Percentiles rank a stretch among this genome's conserved stretches.
These are phyloP conservation scores for Centroberyx gerrardi DNA, from an alignment of 2,797 vertebrate species.

Conservation along the genomic window DNA sequence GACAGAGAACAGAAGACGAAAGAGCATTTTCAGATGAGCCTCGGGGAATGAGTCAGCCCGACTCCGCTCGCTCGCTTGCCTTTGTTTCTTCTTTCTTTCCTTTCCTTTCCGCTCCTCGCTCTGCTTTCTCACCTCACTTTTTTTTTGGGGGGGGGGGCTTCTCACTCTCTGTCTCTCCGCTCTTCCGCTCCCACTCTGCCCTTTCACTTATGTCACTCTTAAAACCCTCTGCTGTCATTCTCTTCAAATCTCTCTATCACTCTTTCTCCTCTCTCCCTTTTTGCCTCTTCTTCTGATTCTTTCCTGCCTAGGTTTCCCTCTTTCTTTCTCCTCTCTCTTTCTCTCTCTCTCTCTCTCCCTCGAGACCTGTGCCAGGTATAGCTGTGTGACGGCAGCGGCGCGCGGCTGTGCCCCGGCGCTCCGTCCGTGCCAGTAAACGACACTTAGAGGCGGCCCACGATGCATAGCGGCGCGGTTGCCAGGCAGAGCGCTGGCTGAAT, in stretches of 20 bases:
- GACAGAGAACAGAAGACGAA: conserved; percentile 55
- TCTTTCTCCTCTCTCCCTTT: neutral
- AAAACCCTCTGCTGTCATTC: conserved; percentile 22
- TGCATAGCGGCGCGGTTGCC: conserved; percentile 49
- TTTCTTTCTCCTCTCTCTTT: neutral
- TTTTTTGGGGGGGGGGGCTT: conserved; percentile 20
- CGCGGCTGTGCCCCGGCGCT: conserved; percentile 45
- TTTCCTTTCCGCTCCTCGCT: conserved; percentile 50
- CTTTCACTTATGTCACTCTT: conserved; percentile 35
- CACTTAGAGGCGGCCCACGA: conserved; percentile 45
- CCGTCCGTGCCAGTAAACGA: conserved; percentile 63
- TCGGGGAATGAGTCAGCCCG: conserved; percentile 60
- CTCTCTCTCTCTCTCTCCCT: neutral
- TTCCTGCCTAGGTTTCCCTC: neutral
- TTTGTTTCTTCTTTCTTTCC: neutral
- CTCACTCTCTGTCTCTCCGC: conserved; percentile 38
- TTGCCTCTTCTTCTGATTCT: neutral
- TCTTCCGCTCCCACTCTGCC: conserved; percentile 37
- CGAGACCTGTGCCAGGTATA: conserved; percentile 11
- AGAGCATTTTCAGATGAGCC: conserved; percentile 63
- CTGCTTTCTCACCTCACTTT: conserved; percentile 49
- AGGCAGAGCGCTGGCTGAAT: conserved; percentile 60
- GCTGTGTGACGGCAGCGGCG: conserved; percentile 12
- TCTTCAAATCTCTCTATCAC: neutral
- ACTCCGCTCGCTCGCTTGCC: conserved; percentile 41